Conservation (phyloP, 2,888 invertebrate species). For the Harpalus rubripes region DNA sequence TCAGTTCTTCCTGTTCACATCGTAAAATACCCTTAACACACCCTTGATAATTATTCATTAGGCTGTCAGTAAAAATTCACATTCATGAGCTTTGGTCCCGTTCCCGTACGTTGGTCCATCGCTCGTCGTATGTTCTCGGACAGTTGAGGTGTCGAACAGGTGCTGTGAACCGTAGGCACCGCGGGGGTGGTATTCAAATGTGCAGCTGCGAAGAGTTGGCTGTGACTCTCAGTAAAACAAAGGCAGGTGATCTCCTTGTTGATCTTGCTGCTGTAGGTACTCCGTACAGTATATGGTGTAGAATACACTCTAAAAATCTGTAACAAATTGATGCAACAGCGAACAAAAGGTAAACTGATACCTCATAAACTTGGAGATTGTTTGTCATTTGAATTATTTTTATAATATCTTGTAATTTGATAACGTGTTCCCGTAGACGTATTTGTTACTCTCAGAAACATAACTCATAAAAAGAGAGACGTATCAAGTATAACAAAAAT, state of each 20-base stretch:
- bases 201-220: conserved; percentile 32
- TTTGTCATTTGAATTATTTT: conserved; percentile 8
- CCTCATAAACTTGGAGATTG: not conserved
- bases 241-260: conserved; percentile 14
- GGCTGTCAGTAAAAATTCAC: conserved; percentile 44
- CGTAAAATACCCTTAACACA: conserved; percentile 39
- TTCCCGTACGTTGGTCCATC: conserved; percentile 9
- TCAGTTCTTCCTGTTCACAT: not conserved
- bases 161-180: conserved; percentile 5
- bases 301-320: conserved; percentile 17
- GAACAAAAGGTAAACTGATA: conserved; percentile 24
- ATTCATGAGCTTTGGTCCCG: conserved; percentile 31
- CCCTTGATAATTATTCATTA: conserved; percentile 52
- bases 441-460: not conserved
- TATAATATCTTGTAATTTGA: conserved; percentile 25
- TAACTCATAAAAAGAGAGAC: not conserved
- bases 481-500: not conserved
- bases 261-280: not conserved
- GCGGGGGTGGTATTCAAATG: conserved; percentile 48
- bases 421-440: not conserved
- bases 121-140: conserved; percentile 19
- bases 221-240: conserved; percentile 7
- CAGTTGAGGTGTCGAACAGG: conserved; percentile 40
- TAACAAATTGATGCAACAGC: conserved; percentile 28
- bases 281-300: not conserved